Conservation (phyloP, 2,797 vertebrate species). For the Danio choprae region DNA sequence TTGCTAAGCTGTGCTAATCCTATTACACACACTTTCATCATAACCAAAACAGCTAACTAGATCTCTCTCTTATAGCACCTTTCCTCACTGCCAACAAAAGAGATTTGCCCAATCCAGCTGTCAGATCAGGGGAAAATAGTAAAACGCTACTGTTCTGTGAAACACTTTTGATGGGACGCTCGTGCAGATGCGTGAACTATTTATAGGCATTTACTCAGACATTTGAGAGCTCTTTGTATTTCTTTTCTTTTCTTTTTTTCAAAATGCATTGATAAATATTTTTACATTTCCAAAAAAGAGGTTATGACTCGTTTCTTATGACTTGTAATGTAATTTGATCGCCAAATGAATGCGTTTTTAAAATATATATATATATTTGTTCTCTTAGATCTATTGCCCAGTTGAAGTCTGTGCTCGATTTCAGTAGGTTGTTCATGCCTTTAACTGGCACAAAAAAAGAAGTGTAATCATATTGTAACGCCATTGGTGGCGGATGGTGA, state of each 20-base stretch:
- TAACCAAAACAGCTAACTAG: conserved; percentile 73
- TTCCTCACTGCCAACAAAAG: conserved; percentile 64
- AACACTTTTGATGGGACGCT: neutral
- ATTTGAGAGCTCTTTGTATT: neutral
- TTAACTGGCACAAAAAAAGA: no score
- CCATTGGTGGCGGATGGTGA: no score
- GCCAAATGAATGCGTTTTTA: no score
- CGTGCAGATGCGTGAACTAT: neutral
- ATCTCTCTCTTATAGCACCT: conserved; percentile 66
- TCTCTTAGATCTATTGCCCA: no score
- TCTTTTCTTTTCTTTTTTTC: no score
- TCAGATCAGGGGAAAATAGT: neutral
- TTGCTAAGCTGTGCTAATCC: conserved; percentile 72
- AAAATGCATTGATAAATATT: no score
- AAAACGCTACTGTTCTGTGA: neutral
- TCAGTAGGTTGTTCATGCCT: no score
- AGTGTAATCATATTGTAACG: no score
- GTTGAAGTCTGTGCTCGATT: no score
- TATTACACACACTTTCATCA: conserved; percentile 79
- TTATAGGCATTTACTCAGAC: neutral
- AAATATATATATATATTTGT: no score
- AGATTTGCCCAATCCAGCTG: conserved; percentile 11
- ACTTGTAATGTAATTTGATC: no score
- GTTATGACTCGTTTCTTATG: neutral
- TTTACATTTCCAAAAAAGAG: no score